Percentiles rank a stretch among this genome's conserved stretches.
These are phyloP conservation scores for Poeciliopsis infans DNA, from an alignment of 2,797 vertebrate species.

Conservation along the genomic window DNA sequence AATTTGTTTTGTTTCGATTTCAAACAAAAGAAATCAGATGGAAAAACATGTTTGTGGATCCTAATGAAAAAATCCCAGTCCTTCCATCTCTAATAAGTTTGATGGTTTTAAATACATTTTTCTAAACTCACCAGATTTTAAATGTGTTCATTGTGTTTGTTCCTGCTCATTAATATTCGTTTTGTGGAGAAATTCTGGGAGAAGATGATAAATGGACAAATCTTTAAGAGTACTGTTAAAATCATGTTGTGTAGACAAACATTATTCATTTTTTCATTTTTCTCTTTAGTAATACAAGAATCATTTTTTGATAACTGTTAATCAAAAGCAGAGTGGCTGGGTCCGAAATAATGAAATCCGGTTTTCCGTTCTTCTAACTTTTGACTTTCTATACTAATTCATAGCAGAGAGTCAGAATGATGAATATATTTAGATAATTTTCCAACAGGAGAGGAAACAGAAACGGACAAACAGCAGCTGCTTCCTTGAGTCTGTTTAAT, in stretches of 20 bases:
- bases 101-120: not conserved
- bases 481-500: slow-evolving; percentile 65
- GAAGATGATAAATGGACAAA: not conserved
- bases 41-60: too few relatives aligned
- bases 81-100: too few relatives aligned
- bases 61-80: too few relatives aligned
- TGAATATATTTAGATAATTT: slow-evolving; percentile 68
- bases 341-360: slow-evolving; percentile 79
- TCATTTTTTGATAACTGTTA: slow-evolving; percentile 76
- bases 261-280: slow-evolving; percentile 43
- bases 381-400: slow-evolving; percentile 69
- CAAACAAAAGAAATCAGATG: too few relatives aligned
- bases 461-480: slow-evolving; percentile 64
- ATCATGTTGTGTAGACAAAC: slow-evolving; percentile 20
- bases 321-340: slow-evolving; percentile 63
- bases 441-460: slow-evolving; percentile 52
- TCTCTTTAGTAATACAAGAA: slow-evolving; percentile 53
- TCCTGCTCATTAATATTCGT: not conserved
- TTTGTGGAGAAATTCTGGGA: not conserved
- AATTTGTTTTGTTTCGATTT: too few relatives aligned
- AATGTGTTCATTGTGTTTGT: not conserved
- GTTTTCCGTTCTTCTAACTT: slow-evolving; percentile 74
- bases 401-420: slow-evolving; percentile 66
- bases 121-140: not conserved
- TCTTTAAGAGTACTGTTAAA: slow-evolving; percentile 2